phyloP scores from a whole-genome alignment of 1,140 invertebrate species.

The Nixonia krombeini region DNA sequence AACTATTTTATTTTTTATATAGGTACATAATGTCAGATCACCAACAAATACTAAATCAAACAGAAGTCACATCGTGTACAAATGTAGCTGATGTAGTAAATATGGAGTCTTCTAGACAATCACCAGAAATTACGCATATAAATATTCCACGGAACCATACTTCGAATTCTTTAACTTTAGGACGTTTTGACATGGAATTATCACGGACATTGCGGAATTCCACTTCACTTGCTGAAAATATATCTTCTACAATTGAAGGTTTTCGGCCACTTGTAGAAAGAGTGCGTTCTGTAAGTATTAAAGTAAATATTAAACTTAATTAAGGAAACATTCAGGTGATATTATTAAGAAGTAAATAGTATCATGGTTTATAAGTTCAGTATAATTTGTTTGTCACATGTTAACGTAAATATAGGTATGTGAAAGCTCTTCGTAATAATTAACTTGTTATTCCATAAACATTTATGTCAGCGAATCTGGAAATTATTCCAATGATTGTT shows the following conservation, averaged over 20 bases:
- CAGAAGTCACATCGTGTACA: slow-evolving; percentile 12
- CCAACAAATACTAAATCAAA: too few relatives aligned
- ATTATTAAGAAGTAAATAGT: too few relatives aligned
- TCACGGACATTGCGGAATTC: slow-evolving; percentile 31
- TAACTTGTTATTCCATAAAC: too few relatives aligned
- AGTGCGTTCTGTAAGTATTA: slow-evolving; percentile 64
- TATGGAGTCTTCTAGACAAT: slow-evolving; percentile 24
- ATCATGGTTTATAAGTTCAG: too few relatives aligned
- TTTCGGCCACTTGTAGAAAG: slow-evolving; percentile 72
- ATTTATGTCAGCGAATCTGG: too few relatives aligned
- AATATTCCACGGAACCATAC: too few relatives aligned
- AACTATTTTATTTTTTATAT: too few relatives aligned
- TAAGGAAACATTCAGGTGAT: too few relatives aligned
- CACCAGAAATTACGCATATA: slow-evolving; percentile 26
- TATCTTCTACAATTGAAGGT: slow-evolving; percentile 72
- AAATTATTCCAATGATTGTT: too few relatives aligned
- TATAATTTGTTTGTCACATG: too few relatives aligned
- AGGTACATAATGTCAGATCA: too few relatives aligned
- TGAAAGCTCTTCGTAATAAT: slow-evolving; percentile 25
- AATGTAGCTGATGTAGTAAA: slow-evolving; percentile 20
- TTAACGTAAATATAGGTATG: slow-evolving; percentile 4
- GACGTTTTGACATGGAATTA: slow-evolving; percentile 15
- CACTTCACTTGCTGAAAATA: slow-evolving; percentile 64
- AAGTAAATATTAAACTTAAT: too few relatives aligned
- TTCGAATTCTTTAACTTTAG: slow-evolving; percentile 20